Conservation (phyloP, 2,797 vertebrate genomes). For the Orestias chungarensis region DNA sequence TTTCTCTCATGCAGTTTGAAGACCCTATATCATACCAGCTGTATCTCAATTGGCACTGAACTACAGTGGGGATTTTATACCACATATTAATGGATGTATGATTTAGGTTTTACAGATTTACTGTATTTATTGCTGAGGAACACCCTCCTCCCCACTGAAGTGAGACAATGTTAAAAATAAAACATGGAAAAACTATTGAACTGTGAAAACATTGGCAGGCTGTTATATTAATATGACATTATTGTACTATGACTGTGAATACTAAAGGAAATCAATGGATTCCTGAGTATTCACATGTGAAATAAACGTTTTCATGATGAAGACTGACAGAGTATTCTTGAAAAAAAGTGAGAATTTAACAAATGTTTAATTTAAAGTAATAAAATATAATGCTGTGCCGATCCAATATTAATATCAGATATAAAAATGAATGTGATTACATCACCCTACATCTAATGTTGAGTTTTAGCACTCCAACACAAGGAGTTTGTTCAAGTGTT, state of each 20-base stretch:
- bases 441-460: too few species aligned
- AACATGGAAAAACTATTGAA: constrained; percentile 4
- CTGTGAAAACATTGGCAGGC: constrained; percentile 9
- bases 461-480: too few species aligned
- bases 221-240: constrained; percentile 23
- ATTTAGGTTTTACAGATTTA: not conserved
- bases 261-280: constrained; percentile 37
- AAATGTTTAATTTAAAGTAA: not conserved
- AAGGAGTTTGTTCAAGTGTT: too few species aligned
- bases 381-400: too few species aligned
- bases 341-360: constrained; percentile 20
- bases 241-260: constrained; percentile 21
- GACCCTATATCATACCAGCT: not conserved
- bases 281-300: constrained; percentile 45
- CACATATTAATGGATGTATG: not conserved
- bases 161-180: constrained; percentile 35
- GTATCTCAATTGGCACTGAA: not conserved
- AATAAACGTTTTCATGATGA: constrained; percentile 57
- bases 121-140: not conserved
- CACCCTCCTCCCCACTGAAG: constrained; percentile 18
- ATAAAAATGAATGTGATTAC: too few species aligned
- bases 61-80: not conserved
- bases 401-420: too few species aligned
- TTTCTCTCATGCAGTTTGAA: not conserved
- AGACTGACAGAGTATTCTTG: constrained; percentile 2